Evolutionary conservation across 2,888 invertebrate species (phyloP).

Genomic region (Harmothoe impar): DNA sequence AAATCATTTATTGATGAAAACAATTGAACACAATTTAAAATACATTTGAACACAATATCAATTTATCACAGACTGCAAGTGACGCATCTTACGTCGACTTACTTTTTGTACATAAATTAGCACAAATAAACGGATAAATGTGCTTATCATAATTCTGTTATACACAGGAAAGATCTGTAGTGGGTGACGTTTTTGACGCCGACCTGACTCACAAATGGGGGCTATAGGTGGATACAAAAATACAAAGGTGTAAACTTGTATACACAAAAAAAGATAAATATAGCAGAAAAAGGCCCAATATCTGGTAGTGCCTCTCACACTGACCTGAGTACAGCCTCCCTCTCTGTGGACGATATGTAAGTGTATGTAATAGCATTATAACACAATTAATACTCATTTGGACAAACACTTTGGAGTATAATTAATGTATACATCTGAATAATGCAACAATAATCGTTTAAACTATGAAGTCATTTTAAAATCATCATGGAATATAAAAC

Average conservation of each 20-base stretch:
- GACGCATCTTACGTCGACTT: background rate
- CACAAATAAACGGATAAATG: background rate
- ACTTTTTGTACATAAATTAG: background rate
- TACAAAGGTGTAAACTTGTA: background rate
- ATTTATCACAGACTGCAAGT: background rate
- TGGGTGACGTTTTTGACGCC: constrained; percentile 13
- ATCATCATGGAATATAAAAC: too few species aligned
- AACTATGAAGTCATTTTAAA: too few species aligned
- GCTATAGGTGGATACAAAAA: background rate
- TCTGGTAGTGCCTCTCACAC: constrained; percentile 20
- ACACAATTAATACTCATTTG: too few species aligned
- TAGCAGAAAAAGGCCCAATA: background rate
- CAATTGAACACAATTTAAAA: background rate
- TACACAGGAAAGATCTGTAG: background rate
- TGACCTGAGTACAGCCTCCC: background rate
- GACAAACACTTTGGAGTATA: too few species aligned
- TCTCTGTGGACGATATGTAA: background rate
- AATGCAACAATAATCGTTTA: too few species aligned
- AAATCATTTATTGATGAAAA: background rate
- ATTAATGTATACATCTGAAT: too few species aligned
- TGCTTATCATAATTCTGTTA: background rate
- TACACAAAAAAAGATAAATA: background rate
- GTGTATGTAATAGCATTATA: background rate
- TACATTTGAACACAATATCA: background rate
- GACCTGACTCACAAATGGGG: background rate